Base-by-base conservation (phyloP, 2,797 vertebrate species). In the Tragopan temminckii region DNA sequence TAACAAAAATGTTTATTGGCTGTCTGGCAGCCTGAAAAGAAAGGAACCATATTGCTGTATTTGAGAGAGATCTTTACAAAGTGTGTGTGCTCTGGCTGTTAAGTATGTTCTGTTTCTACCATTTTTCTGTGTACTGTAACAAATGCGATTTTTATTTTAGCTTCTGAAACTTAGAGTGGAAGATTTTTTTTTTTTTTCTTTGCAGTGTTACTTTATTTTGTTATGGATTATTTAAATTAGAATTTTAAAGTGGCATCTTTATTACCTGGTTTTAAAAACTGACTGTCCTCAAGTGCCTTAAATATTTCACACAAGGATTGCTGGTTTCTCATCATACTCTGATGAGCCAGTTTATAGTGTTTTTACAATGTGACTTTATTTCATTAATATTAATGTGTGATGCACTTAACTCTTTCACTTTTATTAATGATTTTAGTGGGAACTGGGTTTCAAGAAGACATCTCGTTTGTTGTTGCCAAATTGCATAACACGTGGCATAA, bases 201-300 rank as follows among this genome's bases (percentile, higher is more conserved):
- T 90, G 61, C 71, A 95, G 88, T 95, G 83, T 97, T 94, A 93
- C 59, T 91, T 93, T 85, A 38, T 90, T 95, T 82, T 96, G 40
- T 91, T 80, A 64, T 70, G 40, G 2, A 13, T 90, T 91, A 95
- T 94, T 97, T 97, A 94, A 96, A 85, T 64, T 58, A 75, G 80
- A 61, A 63, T 88, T 92, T 83, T 80, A 12, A 95, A 85, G 45
- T 95, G 75, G 27, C 71, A 35, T 95, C 69, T 85, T 89, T 94
- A 79, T 85, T 86, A 77, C 18, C 50, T 85, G 68, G 6, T 58
- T 92, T 89, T 88, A 72, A 90, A 92, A 91, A 89, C 70, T 81
- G 75, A 93, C 76, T 79, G 76, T 62, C 91, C 64, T 94, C 76
- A 95, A 96, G 95, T 97, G 96, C 95, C 96, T 95, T 92, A 95